Base-by-base conservation (phyloP, 2,888 invertebrate genomes). In the Branchellion lobata region DNA sequence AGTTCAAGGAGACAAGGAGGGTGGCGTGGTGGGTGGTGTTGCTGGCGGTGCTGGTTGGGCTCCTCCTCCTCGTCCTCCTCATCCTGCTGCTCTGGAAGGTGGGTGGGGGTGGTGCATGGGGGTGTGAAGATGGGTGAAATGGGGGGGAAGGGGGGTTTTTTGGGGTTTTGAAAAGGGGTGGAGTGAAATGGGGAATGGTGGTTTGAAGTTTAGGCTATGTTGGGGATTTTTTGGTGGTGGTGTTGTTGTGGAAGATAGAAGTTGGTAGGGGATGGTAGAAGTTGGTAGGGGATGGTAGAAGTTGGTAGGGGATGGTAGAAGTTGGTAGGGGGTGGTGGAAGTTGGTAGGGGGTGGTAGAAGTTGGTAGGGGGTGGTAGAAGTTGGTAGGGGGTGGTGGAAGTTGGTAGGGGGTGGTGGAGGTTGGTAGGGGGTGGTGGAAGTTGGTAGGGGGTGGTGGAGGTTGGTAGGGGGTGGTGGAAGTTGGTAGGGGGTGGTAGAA, bases 21-120 rank as follows among this genome's bases (percentile, higher is more conserved):
- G 91, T 94, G 8, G 93, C 93, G 21, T 89, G 93, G 83, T 95
- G 95, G 94, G 92, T 96, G 82, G 94, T 94, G 82, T 86, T 90
- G 82, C 90, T 94, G 75, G 93, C 96, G 51, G 91, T 94, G 77
- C 90, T 94, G 80, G 92, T 92, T 0, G 96, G 96, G 14, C 89
- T 97, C 51, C 86, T 96, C 82, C 89, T 97, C 29, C 89, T 97
- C 51, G 91, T 94, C 53, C 86, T 94, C 1, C 90, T 96, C 76
- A 93, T 93, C 68, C 90, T 93, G 75, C 90, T 92, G 31, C 89
- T 96, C 81, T 94, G 94, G 92, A 94, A 93, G 89, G 91, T 94
- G 78, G 33, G 33, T 69, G 61, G 21, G 61, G 5, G 61, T 57
- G 21, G 21, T 57, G 21, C n/a, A 3, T 8, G 61, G 5, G 61